These are phyloP conservation scores for Cataglyphis altisquamis DNA, from an alignment of 2,888 invertebrate genomes.

Conservation along the genomic window DNA sequence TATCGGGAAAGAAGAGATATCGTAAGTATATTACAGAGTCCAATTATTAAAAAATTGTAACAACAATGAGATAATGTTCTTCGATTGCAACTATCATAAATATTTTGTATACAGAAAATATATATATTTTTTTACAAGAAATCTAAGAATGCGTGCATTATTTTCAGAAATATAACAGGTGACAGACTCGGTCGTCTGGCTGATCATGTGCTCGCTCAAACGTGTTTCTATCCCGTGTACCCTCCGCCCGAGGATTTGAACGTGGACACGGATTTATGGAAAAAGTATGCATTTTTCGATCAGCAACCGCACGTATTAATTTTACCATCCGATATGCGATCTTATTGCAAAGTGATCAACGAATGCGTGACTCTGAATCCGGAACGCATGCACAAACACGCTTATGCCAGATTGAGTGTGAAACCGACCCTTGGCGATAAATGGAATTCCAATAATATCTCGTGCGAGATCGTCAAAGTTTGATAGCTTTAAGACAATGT, in stretches of 20 bases:
- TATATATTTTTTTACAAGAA: constrained; percentile 22
- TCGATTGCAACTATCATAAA: neutral
- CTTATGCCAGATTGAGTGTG: constrained; percentile 91
- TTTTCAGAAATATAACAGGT: constrained; percentile 85
- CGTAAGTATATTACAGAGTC: constrained; percentile 87
- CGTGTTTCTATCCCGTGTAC: constrained; percentile 93
- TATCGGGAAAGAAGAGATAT: constrained; percentile 92
- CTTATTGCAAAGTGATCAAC: constrained; percentile 92
- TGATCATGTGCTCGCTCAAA: constrained; percentile 92
- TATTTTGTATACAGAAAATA: constrained; percentile 13
- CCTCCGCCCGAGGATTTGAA: constrained; percentile 90
- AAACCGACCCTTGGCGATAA: constrained; percentile 61
- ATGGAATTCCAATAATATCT: constrained; percentile 78
- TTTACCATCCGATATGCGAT: constrained; percentile 94
- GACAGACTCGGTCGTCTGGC: constrained; percentile 93
- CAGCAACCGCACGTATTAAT: constrained; percentile 93
- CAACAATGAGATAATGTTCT: neutral
- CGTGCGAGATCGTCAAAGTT: constrained; percentile 82
- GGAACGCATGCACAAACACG: constrained; percentile 93
- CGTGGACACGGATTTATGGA: constrained; percentile 91
- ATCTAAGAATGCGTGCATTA: neutral
- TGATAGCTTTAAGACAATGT: constrained; percentile 34
- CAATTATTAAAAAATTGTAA: neutral
- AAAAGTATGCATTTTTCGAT: constrained; percentile 91
- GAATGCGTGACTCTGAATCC: constrained; percentile 95